Base-by-base conservation (phyloP, 2,888 invertebrate genomes). In the Zhuqinia jingwanae region DNA sequence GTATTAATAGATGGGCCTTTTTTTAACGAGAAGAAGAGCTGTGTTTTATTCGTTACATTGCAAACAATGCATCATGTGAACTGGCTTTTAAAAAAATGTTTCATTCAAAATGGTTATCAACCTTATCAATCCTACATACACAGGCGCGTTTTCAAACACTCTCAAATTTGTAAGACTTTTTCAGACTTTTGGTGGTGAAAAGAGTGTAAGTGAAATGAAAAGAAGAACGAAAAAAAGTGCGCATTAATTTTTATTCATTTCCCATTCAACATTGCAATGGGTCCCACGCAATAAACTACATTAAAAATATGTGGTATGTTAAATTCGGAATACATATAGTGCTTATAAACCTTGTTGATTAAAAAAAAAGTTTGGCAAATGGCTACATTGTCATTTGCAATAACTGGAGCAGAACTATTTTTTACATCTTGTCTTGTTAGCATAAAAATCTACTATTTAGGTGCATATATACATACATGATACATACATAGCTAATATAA, bases 321-420 rank as follows among this genome's bases (percentile, higher is more conserved):
- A n/a, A n/a, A n/a, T n/a, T n/a, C n/a, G n/a, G n/a, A n/a, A n/a
- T n/a, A n/a, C n/a, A n/a, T n/a, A n/a, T n/a, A n/a, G n/a, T n/a
- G n/a, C n/a, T n/a, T n/a, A n/a, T n/a, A n/a, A n/a, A n/a, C n/a
- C n/a, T n/a, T n/a, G n/a, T n/a, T n/a, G n/a, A n/a, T n/a, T n/a
- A n/a, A n/a, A n/a, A n/a, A n/a, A n/a, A n/a, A n/a, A n/a, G n/a
- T n/a, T n/a, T n/a, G n/a, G n/a, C n/a, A 63, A 25, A 27, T 30
- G 30, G 27, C 60, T 73, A 56, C 25, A 50, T 79, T 79, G 79
- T 65, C 79, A 68, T 15, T 10, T 60, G 45, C 25, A 47, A 5
- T 77, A 77, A 80, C 53, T 80, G 80, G 80, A 80, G 80, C 80
- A 68, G 50, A 80, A 80, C 68, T 36, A 25, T 45, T 10, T 22